phyloP scores from a whole-genome alignment of 35 echinoderm and acorn worm genomes.

The Ptychodera flava region DNA sequence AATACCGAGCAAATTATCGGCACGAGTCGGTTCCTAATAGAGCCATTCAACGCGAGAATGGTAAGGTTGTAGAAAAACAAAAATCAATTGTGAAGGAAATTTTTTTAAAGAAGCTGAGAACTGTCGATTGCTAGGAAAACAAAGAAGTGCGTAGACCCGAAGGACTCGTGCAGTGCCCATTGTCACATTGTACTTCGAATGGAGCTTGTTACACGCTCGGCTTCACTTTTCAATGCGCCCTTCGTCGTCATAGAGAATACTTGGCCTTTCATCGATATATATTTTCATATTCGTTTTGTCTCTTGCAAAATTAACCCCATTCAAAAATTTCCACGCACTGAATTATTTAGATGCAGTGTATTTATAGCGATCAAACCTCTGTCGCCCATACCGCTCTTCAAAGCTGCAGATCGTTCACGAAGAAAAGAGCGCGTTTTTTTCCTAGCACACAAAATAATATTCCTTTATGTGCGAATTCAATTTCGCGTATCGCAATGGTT shows the following conservation, averaged over 20 bases:
- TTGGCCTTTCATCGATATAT: background rate
- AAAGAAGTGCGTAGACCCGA: background rate
- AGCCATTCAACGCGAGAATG: background rate
- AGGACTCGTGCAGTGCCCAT: background rate
- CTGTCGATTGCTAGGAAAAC: background rate
- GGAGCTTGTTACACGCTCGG: background rate
- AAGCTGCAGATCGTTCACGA: too few relatives aligned
- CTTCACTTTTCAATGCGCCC: background rate
- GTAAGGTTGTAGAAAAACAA: background rate
- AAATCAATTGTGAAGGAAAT: background rate
- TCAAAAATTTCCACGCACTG: background rate
- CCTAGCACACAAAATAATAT: too few relatives aligned
- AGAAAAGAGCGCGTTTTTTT: too few relatives aligned
- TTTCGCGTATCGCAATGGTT: too few relatives aligned
- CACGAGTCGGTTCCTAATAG: background rate
- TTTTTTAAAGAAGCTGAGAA: background rate
- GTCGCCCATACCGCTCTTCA: too few relatives aligned
- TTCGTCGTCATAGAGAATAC: background rate
- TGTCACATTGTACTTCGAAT: background rate
- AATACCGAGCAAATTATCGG: background rate
- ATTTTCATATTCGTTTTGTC: background rate
- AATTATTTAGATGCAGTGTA: background rate
- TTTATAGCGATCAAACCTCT: too few relatives aligned
- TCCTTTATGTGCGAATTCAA: too few relatives aligned
- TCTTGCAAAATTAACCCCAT: background rate